phyloP scores from a whole-genome alignment of 2,113 vertebrate genomes.

The Calypte anna region DNA sequence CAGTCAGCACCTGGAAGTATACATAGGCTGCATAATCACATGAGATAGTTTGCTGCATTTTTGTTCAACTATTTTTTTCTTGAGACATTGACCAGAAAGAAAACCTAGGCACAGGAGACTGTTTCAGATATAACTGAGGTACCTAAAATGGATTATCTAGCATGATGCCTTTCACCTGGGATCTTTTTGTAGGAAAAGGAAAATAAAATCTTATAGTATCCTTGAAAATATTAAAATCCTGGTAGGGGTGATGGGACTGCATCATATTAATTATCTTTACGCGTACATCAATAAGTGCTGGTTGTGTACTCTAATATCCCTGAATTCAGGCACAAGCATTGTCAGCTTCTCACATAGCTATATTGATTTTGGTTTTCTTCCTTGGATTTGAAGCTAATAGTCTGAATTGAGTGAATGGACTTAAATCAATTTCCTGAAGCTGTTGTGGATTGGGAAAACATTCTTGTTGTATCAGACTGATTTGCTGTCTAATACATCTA shows the following conservation, averaged over 20 bases:
- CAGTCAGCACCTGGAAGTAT: neutral
- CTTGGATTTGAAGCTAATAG: constrained; percentile 9
- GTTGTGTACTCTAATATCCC: neutral
- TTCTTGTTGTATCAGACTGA: neutral
- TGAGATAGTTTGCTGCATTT: neutral
- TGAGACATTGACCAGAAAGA: neutral
- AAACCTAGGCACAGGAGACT: neutral
- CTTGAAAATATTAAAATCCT: neutral
- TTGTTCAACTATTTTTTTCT: neutral
- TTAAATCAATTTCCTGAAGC: constrained; percentile 31
- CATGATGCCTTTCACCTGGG: neutral
- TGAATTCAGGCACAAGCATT: neutral
- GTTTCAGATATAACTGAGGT: neutral
- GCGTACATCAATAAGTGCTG: neutral
- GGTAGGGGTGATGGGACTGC: neutral
- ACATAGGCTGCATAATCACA: neutral
- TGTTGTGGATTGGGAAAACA: neutral
- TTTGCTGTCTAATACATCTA: neutral
- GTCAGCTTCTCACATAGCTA: neutral
- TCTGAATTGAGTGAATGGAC: neutral
- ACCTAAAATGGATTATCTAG: neutral
- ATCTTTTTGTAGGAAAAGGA: neutral
- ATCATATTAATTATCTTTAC: neutral
- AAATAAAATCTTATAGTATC: neutral
- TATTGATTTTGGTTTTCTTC: constrained; percentile 47